Percentiles rank a stretch among this genome's conserved stretches.
These are phyloP conservation scores for Caranx ignobilis DNA, from an alignment of 2,113 vertebrate genomes.

Conservation along the genomic window DNA sequence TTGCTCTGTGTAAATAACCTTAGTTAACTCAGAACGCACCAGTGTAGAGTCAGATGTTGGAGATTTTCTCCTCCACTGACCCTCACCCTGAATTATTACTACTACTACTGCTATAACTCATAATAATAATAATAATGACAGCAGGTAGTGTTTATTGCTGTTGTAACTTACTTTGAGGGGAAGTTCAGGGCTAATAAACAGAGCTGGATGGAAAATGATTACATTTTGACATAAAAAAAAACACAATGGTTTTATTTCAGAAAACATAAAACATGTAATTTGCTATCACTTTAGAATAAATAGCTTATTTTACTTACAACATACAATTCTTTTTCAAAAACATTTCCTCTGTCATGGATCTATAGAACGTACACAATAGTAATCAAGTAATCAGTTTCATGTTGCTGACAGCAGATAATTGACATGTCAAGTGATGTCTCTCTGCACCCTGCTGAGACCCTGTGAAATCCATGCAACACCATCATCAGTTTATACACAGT, in stretches of 20 bases:
- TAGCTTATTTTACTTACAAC: conserved; percentile 41
- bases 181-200: conserved; percentile 2
- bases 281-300: conserved; percentile 46
- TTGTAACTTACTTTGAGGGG: not conserved
- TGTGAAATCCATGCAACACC: not conserved
- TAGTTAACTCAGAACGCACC: too few species aligned
- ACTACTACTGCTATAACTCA: too few species aligned
- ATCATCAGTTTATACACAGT: not conserved
- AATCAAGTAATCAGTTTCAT: conserved; percentile 46
- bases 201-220: not conserved
- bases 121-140: too few species aligned
- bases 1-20: too few species aligned
- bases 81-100: too few species aligned
- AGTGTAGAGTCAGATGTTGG: too few species aligned
- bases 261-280: not conserved
- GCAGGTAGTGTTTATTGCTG: not conserved
- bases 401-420: not conserved
- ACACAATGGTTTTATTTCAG: not conserved
- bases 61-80: too few species aligned
- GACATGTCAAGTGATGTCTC: not conserved
- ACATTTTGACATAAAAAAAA: conserved; percentile 30
- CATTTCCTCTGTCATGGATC: not conserved
- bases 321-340: not conserved
- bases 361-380: conserved; percentile 31
- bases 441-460: too few species aligned